Base-by-base conservation (phyloP, 2,797 vertebrate species). In the Bufotes viridis region DNA sequence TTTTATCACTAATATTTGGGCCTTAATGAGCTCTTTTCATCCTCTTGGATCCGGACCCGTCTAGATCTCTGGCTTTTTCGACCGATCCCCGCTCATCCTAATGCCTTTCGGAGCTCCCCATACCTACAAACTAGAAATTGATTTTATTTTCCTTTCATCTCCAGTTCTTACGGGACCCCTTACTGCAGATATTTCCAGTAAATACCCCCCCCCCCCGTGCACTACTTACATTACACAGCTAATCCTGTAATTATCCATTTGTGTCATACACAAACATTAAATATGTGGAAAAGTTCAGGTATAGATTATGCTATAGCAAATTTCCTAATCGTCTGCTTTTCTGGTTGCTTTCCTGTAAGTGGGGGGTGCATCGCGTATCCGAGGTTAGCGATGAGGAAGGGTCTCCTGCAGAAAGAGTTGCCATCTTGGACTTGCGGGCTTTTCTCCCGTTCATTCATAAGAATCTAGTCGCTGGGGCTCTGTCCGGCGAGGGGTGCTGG, bases 1-100 rank as follows among this genome's bases (percentile, higher is more conserved):
- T 78, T 78, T 55, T 24, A 78, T 55, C 49, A 17, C 74, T 78
- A 78, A 78, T 78, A 55, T 55, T 78, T n/a, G 3, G 49, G 13
- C 12, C 74, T n/a, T 78, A 53, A 78, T 78, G 49, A 55, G 74
- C 74, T 1, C 18, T 22, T 53, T 53, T 13, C 5, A 2, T n/a
- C 9, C 34, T 49, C 74, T 24, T 53, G 34, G 72, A 49, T 22
- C 9, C 5, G 11, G 65, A 29, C 26, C 13, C 5, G n/a, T 9
- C 17, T 51, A 22, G 34, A 51, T 20, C 72, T 49, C 69, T 34
- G 42, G 1, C 34, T 22, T 74, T 49, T 20, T 51, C n/a, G 42
- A 51, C 72, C 18, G 1, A 22, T 75, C 42, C 10, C 1, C 22
- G 9, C 12, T n/a, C 49, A 24, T 53, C n/a, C 12, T 76, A n/a